Base-by-base conservation (phyloP, 2,113 vertebrate species). In the Amblyornis subalaris region DNA sequence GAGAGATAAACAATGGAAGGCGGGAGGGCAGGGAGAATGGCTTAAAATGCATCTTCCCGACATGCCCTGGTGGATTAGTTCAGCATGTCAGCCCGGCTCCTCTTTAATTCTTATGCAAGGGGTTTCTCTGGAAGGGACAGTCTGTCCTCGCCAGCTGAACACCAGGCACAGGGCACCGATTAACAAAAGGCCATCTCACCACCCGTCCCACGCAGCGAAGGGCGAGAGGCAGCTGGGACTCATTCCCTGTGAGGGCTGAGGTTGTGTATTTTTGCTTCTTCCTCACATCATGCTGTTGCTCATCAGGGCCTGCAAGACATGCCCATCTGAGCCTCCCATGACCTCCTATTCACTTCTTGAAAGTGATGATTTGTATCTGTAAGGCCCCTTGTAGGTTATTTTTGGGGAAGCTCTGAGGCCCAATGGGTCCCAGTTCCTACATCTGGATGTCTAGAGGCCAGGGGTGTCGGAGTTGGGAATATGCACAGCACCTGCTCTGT, bases 91-190 rank as follows among this genome's bases (percentile, higher is more conserved):
- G 83, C 86, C 78, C 72, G 48, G 93, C 93, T 95, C 80, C 89
- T 90, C 92, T 96, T 94, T 96, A 92, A 95, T 97, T 95, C 95
- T 96, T 96, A 96, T 96, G 94, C 96, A 97, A 97, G 90, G 88
- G 94, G 66, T 88, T 97, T 92, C 91, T 93, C 91, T 74, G 64
- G 65, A 93, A 96, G 92, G 90, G 86, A 95, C 96, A 96, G 93
- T 55, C 70, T 96, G 94, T 96, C 90, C 95, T 88, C 4, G 4
- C 53, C 86, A 89, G 87, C 93, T 76, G 81, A 95, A 50, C 40
- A 3, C 65, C 84, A 53, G 81, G 65, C 91, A 81, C 78, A 19
- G 87, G 83, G 86, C 64, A 70, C 48, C 0, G 7, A 73, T 78
- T 83, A 96, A 94, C 91, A 95, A 96, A 96, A 92, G 94, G 58